Evolutionary conservation across 1,140 invertebrate genomes (phyloP).

Genomic region (Steinernema feltiae): DNA sequence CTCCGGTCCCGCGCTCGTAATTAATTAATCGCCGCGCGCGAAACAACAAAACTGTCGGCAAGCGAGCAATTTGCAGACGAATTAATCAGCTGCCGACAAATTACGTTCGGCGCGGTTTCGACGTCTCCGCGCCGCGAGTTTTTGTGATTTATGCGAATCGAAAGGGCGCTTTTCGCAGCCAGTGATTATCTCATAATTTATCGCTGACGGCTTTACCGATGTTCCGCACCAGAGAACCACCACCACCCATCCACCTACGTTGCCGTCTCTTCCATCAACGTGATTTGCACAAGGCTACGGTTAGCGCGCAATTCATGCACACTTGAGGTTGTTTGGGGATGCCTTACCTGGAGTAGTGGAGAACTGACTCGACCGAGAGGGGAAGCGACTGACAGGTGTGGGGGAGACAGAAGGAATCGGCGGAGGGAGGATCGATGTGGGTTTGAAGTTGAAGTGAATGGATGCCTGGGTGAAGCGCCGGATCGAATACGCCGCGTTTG

Average conservation of each 20-base stretch:
- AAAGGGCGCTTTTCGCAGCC: background rate
- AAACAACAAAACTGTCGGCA: background rate
- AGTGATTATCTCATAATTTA: background rate
- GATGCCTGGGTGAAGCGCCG: background rate
- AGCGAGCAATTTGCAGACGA: background rate
- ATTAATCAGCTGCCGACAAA: constrained; percentile 10
- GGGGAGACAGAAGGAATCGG: background rate
- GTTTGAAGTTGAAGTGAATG: background rate
- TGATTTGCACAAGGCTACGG: too few species aligned
- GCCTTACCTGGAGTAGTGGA: background rate
- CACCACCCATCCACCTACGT: too few species aligned
- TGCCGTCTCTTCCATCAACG: too few species aligned
- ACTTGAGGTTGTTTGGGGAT: background rate
- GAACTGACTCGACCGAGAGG: background rate
- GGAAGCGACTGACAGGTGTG: background rate
- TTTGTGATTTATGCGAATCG: background rate
- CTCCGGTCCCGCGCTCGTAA: background rate
- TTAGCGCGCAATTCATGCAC: background rate
- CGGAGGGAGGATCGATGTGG: background rate
- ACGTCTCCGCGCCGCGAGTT: background rate
- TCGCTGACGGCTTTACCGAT: too few species aligned
- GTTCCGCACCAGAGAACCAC: too few species aligned
- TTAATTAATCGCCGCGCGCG: background rate
- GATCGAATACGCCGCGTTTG: background rate
- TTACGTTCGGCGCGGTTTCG: constrained; percentile 1